These are phyloP conservation scores for Streptopelia turtur DNA, from an alignment of 2,797 vertebrate genomes.

Conservation along the genomic window DNA sequence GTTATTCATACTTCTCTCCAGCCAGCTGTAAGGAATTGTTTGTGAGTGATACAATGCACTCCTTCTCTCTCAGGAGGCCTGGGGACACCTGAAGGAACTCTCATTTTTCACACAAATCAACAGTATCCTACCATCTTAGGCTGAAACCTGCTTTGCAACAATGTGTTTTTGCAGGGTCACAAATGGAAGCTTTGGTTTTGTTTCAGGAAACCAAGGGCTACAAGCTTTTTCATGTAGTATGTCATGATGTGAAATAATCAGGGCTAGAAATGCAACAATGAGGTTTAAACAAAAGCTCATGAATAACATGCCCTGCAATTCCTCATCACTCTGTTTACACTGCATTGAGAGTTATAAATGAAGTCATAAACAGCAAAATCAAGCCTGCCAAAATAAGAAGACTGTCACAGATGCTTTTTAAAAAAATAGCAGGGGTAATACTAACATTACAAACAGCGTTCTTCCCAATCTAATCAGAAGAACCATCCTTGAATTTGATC, in stretches of 20 bases:
- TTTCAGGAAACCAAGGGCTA: not conserved
- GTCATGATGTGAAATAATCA: not conserved
- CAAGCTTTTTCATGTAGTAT: not conserved
- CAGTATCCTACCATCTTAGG: not conserved
- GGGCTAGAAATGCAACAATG: not conserved
- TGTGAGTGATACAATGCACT: not conserved
- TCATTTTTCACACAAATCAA: not conserved
- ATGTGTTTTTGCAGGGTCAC: not conserved
- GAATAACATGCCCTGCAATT: not conserved
- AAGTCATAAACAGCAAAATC: constrained; percentile 23
- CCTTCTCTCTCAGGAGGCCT: not conserved
- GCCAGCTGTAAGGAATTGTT: not conserved
- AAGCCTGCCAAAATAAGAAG: not conserved
- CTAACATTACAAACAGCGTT: not conserved
- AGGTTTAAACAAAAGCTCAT: constrained; percentile 9
- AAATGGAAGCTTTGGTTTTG: not conserved
- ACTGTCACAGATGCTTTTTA: not conserved
- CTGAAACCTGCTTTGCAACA: not conserved
- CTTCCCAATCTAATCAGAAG: not conserved
- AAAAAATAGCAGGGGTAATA: not conserved
- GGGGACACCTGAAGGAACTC: not conserved
- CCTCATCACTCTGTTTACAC: constrained; percentile 6
- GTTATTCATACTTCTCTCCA: not conserved
- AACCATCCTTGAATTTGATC: not conserved
- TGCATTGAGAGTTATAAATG: constrained; percentile 14